A percentile compares a stretch with the other conserved stretches of the same genome.
Evolutionary conservation across 2,797 vertebrate species (phyloP).

Genomic region (Alcedo atthis): DNA sequence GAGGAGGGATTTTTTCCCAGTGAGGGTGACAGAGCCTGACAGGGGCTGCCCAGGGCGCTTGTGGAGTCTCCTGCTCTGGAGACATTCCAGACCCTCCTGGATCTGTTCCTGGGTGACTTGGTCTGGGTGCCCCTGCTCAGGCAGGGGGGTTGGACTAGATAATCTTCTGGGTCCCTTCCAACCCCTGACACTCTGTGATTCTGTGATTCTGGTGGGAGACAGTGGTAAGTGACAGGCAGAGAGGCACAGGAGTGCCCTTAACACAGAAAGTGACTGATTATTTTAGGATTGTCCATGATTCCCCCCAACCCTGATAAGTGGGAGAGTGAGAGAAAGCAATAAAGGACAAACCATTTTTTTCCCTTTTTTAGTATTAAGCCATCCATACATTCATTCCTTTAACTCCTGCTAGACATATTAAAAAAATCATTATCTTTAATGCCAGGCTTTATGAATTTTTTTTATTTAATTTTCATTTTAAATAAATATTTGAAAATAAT

Average conservation of each 20-base stretch:
- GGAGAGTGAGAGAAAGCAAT: not conserved
- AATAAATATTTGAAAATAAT: slow-evolving; percentile 62
- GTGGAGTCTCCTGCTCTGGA: too few species aligned
- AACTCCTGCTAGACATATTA: not conserved
- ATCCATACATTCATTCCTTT: slow-evolving; percentile 19
- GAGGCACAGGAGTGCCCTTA: not conserved
- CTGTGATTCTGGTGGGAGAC: not conserved
- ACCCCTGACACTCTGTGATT: too few species aligned
- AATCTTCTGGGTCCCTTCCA: too few species aligned
- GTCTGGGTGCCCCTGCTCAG: too few species aligned
- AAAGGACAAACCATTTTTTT: not conserved
- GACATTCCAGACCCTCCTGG: too few species aligned
- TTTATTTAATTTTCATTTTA: slow-evolving; percentile 46
- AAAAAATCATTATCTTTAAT: not conserved
- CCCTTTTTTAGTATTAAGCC: not conserved
- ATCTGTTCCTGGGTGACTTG: too few species aligned
- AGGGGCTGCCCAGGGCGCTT: too few species aligned
- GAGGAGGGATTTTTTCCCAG: too few species aligned
- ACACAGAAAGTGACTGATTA: not conserved
- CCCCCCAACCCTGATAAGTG: not conserved
- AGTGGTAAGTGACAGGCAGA: not conserved
- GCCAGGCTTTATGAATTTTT: not conserved
- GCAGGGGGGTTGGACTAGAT: too few species aligned
- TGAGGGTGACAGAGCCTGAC: too few species aligned
- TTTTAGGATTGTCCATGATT: not conserved